These are phyloP conservation scores for Ichneumoninae sp. DNA, from an alignment of 2,888 invertebrate genomes.

Conservation along the genomic window DNA sequence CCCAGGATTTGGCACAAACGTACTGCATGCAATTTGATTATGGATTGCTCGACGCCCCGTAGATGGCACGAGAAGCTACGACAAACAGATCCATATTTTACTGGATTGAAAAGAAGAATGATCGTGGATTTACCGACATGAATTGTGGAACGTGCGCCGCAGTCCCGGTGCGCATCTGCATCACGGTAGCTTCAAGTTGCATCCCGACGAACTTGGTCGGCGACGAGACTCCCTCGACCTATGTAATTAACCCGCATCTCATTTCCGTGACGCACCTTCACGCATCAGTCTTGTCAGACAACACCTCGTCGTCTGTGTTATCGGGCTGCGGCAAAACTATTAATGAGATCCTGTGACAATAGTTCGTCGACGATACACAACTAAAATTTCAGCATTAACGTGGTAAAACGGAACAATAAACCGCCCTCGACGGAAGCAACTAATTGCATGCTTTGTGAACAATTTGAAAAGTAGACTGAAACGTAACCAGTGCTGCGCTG, in stretches of 20 bases:
- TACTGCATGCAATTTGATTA: slow-evolving; percentile 17
- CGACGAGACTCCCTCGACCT: slow-evolving; percentile 5
- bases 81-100: slow-evolving; percentile 26
- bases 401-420: not conserved
- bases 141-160: slow-evolving; percentile 6
- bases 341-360: slow-evolving; percentile 19
- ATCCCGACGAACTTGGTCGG: not conserved
- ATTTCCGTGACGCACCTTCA: slow-evolving; percentile 17
- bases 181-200: slow-evolving; percentile 25
- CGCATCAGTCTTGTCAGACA: slow-evolving; percentile 23
- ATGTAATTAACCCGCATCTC: slow-evolving; percentile 36
- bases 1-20: slow-evolving; percentile 6
- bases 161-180: not conserved
- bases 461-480: not conserved
- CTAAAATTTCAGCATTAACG: not conserved
- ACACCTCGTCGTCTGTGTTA: slow-evolving; percentile 13
- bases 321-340: slow-evolving; percentile 20
- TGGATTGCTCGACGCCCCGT: slow-evolving; percentile 11
- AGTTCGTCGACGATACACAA: not conserved
- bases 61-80: not conserved
- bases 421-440: not conserved
- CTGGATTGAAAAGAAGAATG: slow-evolving; percentile 10
- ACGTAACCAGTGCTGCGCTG: not conserved
- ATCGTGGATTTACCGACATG: slow-evolving; percentile 4
- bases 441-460: not conserved